Conservation (phyloP, 1,140 invertebrate species). For the Fopius arisanus region DNA sequence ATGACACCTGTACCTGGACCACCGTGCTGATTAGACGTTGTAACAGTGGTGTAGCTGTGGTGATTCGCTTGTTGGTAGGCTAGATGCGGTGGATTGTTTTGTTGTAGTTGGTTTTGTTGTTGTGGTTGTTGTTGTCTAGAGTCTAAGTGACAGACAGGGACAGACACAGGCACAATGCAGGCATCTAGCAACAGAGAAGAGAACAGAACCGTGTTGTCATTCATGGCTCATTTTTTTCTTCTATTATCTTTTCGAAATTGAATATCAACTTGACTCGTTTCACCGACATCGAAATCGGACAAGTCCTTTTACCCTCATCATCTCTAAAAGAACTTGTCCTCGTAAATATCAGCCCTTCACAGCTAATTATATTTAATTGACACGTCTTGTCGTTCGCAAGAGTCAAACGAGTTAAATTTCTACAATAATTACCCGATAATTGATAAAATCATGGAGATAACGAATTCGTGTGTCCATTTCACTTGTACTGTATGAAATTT, state of each 20-base stretch:
- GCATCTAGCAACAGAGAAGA: slow-evolving; percentile 70
- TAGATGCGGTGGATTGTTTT: slow-evolving; percentile 67
- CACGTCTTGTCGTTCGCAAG: background rate
- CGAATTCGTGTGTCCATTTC: background rate
- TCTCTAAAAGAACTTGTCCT: background rate
- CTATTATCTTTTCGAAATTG: background rate
- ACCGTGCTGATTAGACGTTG: slow-evolving; percentile 63
- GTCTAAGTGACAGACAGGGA: slow-evolving; percentile 68
- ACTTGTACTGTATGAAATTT: background rate
- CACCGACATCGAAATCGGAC: background rate
- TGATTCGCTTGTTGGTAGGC: slow-evolving; percentile 67
- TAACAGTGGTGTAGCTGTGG: slow-evolving; percentile 65
- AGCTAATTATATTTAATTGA: background rate
- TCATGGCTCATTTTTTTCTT: slow-evolving; percentile 58
- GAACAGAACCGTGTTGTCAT: slow-evolving; percentile 67
- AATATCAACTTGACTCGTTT: background rate
- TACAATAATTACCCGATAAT: background rate
- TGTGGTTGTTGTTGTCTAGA: slow-evolving; percentile 64
- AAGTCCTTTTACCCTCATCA: background rate
- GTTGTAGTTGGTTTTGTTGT: slow-evolving; percentile 58
- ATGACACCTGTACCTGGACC: slow-evolving; percentile 55
- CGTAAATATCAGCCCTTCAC: background rate
- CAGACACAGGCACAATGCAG: slow-evolving; percentile 69
- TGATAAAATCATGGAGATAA: background rate
- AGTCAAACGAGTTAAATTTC: background rate